These are phyloP conservation scores for Apteryx owenii DNA, from an alignment of 2,113 vertebrate species.

Conservation along the genomic window DNA sequence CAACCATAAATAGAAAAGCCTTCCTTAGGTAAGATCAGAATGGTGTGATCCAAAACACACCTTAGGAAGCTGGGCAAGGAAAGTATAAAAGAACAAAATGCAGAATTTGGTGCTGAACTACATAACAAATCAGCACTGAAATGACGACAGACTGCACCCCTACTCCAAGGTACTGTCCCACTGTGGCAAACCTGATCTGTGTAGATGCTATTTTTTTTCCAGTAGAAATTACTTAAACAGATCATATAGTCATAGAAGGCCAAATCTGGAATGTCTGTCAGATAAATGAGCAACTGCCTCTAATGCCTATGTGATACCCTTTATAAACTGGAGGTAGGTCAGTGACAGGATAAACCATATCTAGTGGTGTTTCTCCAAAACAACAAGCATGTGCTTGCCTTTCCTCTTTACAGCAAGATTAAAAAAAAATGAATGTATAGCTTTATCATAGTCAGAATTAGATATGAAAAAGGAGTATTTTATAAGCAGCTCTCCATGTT, in stretches of 20 bases:
- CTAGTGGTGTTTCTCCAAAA: neutral
- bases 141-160: neutral
- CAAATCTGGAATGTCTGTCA: neutral
- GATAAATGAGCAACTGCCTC: neutral
- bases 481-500: neutral
- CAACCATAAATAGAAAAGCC: neutral
- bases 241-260: neutral
- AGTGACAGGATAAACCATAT: neutral
- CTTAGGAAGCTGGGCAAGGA: neutral
- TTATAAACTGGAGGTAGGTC: neutral
- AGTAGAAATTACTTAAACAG: neutral
- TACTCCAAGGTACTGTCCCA: neutral
- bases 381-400: neutral
- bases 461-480: neutral
- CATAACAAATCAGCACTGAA: neutral
- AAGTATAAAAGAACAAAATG: neutral
- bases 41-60: neutral
- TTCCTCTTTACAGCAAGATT: neutral
- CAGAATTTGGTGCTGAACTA: neutral
- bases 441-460: neutral
- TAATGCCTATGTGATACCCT: neutral
- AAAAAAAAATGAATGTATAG: rapidly evolving
- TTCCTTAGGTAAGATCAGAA: neutral
- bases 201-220: neutral
- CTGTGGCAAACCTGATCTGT: neutral